Evolutionary conservation across 2,888 invertebrate species (phyloP).

Genomic region (Auanema sp.): DNA sequence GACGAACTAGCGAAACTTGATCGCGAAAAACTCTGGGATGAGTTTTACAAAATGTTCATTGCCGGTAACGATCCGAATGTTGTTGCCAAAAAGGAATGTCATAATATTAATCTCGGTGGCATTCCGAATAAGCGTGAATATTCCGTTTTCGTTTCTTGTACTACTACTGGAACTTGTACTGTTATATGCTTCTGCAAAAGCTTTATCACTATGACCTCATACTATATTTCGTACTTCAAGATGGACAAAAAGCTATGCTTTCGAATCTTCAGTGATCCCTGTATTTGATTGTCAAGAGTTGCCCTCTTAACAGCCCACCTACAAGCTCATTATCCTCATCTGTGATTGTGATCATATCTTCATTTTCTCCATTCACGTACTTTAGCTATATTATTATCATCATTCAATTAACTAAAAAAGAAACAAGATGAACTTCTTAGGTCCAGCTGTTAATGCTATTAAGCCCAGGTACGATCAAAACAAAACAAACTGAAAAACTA

Average conservation of each 20-base stretch:
- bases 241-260: too few relatives aligned
- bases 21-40: constrained; percentile 23
- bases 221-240: too few relatives aligned
- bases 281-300: too few relatives aligned
- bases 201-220: too few relatives aligned
- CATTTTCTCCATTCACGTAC: too few relatives aligned
- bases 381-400: too few relatives aligned
- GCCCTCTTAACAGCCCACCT: too few relatives aligned
- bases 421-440: constrained; percentile 42
- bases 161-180: too few relatives aligned
- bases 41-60: constrained; percentile 20
- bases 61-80: constrained; percentile 24
- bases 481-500: background rate
- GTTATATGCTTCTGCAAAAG: too few relatives aligned
- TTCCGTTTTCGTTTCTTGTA: constrained; percentile 21
- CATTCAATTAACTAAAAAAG: background rate
- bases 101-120: constrained; percentile 22
- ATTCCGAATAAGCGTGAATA: constrained; percentile 21
- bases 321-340: too few relatives aligned
- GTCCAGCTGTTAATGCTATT: constrained; percentile 41
- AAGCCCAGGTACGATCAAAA: constrained; percentile 40
- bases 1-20: constrained; percentile 14
- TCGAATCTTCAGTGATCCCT: too few relatives aligned
- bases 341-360: too few relatives aligned
- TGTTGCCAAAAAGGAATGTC: constrained; percentile 19